These are phyloP conservation scores for Macheiramphus alcinus DNA, from an alignment of 2,113 vertebrate species.

Conservation along the genomic window DNA sequence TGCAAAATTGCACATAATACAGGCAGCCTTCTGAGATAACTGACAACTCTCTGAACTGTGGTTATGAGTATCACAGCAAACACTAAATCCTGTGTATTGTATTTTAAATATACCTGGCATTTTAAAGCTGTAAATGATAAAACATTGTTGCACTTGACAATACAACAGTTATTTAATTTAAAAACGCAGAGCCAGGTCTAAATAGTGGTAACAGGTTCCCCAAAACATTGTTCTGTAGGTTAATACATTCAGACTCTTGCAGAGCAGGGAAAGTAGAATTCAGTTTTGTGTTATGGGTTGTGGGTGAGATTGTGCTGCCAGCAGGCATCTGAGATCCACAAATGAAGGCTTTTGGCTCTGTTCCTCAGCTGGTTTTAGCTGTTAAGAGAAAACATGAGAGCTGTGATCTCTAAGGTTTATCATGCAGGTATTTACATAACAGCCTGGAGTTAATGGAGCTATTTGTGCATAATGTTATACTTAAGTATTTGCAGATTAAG, in stretches of 20 bases:
- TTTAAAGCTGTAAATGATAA: background rate
- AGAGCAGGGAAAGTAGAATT: background rate
- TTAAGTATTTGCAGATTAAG: background rate
- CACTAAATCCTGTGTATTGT: background rate
- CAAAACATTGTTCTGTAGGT: background rate
- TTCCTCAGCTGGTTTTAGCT: background rate
- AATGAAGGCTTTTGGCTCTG: background rate
- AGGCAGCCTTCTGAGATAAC: background rate
- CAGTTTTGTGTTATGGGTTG: background rate
- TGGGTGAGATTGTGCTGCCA: background rate
- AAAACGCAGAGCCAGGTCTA: background rate
- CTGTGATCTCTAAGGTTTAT: background rate
- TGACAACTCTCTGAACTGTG: background rate
- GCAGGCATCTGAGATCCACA: background rate
- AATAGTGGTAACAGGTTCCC: background rate
- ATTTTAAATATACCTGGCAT: background rate
- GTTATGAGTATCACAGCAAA: background rate
- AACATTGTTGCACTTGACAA: background rate
- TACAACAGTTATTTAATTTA: background rate
- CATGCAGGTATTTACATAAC: background rate
- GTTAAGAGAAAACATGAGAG: background rate
- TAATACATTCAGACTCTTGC: background rate
- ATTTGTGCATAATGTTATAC: background rate
- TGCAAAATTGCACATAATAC: background rate
- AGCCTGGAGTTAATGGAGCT: background rate